Percentiles rank a stretch among this genome's conserved stretches.
Evolutionary conservation across 64 coral and sea anemone genomes (phyloP).

Genomic region (Porites lutea): DNA sequence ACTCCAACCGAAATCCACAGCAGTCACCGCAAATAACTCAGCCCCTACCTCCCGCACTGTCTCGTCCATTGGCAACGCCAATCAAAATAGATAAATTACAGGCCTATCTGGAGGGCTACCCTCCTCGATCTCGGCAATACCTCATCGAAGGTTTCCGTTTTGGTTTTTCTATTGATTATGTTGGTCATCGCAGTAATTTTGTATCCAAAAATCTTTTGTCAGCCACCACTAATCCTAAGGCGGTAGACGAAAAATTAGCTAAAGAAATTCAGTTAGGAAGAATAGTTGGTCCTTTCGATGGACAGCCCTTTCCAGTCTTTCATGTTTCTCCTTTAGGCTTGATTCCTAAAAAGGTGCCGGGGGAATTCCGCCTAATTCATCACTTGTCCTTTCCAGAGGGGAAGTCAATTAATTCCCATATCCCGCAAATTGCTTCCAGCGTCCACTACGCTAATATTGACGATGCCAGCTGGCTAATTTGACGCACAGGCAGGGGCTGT

Average conservation of each 20-base stretch:
- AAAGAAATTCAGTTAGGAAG: background rate
- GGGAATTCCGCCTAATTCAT: slow-evolving; percentile 29
- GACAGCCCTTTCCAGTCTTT: background rate
- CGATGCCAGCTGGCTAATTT: background rate
- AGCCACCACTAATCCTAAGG: background rate
- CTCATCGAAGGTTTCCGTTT: slow-evolving; percentile 15
- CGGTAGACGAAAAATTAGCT: background rate
- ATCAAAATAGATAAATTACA: slow-evolving; percentile 31
- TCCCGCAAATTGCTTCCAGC: background rate
- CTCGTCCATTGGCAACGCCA: slow-evolving; percentile 28
- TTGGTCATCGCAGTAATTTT: background rate
- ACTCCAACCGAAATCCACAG: background rate
- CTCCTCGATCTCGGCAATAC: background rate
- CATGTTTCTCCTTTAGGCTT: slow-evolving; percentile 1
- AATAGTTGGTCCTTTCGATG: background rate
- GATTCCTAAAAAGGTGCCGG: slow-evolving; percentile 1
- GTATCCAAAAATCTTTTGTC: background rate
- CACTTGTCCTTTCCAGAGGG: slow-evolving; percentile 22
- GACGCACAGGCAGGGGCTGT: background rate
- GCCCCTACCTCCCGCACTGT: background rate
- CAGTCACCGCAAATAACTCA: background rate
- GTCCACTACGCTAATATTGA: slow-evolving; percentile 35
- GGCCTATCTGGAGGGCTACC: slow-evolving; percentile 14
- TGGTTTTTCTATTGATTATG: slow-evolving; percentile 21
- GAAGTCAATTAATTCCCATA: background rate